These are phyloP conservation scores for Halcyon smyrnensis DNA, from an alignment of 2,797 vertebrate genomes.

Conservation along the genomic window DNA sequence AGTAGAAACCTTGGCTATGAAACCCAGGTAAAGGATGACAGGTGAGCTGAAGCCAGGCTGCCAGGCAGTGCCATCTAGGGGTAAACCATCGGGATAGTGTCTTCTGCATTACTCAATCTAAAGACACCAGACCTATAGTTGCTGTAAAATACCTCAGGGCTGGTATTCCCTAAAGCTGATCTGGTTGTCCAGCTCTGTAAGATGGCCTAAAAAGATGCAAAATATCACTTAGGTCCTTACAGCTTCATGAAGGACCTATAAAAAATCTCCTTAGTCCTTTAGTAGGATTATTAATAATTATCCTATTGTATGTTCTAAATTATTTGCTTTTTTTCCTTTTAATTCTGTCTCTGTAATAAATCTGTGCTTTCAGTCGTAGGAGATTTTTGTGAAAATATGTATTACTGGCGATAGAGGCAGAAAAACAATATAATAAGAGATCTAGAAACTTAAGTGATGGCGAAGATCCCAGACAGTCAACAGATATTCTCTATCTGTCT, in stretches of 20 bases:
- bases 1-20: background rate
- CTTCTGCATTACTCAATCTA: fast-evolving
- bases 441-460: background rate
- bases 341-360: background rate
- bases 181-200: background rate
- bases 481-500: background rate
- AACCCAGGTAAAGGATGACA: background rate
- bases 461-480: background rate
- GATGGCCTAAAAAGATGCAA: background rate
- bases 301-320: background rate
- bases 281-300: background rate
- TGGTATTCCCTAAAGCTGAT: background rate
- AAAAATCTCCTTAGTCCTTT: background rate
- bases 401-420: background rate
- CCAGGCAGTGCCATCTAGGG: slow-evolving; percentile 69
- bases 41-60: background rate
- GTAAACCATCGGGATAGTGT: background rate
- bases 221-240: background rate
- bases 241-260: background rate
- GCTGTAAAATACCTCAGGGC: background rate
- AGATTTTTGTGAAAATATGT: background rate
- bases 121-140: background rate
- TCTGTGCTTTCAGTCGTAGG: background rate
- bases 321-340: background rate
- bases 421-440: background rate